Evolutionary conservation across 2,113 vertebrate genomes (phyloP), one percentile per base, ranked within the genome.

Genomic region (Psephotus haematonotus): DNA sequence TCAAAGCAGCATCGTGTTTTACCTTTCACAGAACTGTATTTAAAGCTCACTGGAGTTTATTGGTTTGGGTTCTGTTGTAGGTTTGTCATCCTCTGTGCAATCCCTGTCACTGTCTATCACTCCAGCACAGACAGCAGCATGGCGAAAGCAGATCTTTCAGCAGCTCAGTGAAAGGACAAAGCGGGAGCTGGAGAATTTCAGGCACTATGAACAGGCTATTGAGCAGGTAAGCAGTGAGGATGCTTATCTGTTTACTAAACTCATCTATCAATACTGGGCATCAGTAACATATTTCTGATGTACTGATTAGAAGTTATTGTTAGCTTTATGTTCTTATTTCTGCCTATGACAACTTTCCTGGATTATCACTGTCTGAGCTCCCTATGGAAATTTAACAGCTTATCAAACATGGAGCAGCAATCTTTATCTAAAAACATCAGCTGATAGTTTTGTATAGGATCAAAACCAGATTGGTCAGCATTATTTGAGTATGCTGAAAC

Each of bases 61-160:
- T 65, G 0, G 37, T 23, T n/a, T 83, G 41, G 44, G 39, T 70
- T 90, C 29, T 96, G 47, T 67, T n/a, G 29, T 96, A 99, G 99
- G 98, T 62, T 93, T 99, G 94, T 93, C 97, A 2, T 97, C 98
- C 6, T 99, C 98, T 0, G 91, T 98, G 88, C 99, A 99, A 94
- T 98, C 98, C 28, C 97, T 99, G 75, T 98, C 98, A 60, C 97
- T 99, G 88, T 99, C 99, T 29, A 97, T 99, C 96, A 99, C 97
- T 9, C 98, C 99, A 1, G 98, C 98, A 19, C 99, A 99, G 98
- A 99, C 99, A 0, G 98, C 99, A 7, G 97, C 98, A 0, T 99
- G 99, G 99, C 94, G 98, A 90, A 99, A 98, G 91, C 99, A 99
- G 97, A 99, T 99, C 97, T 99, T 99, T 60, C 99, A 99, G 92